Percentiles rank a stretch among this genome's conserved stretches.
Evolutionary conservation across 2,888 invertebrate genomes (phyloP).

Genomic region (Diaprepes abbreviatus): DNA sequence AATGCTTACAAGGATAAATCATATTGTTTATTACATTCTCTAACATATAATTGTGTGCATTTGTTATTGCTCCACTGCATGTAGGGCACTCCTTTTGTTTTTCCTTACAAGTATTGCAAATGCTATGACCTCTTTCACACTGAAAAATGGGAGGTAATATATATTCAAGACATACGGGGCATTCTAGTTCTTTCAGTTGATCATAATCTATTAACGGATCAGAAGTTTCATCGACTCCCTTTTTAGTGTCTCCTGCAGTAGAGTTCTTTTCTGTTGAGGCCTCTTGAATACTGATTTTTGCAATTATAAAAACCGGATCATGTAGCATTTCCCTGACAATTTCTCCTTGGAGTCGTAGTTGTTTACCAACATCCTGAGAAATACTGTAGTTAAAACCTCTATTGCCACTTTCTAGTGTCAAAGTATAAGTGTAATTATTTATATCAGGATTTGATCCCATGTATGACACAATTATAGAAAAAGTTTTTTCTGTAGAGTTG

Average conservation of each 20-base stretch:
- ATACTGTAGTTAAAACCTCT: slow-evolving; percentile 38
- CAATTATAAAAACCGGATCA: slow-evolving; percentile 54
- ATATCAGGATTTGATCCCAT: slow-evolving; percentile 49
- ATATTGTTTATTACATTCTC: slow-evolving; percentile 57
- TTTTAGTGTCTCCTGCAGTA: background rate
- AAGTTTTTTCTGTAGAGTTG: slow-evolving; percentile 51
- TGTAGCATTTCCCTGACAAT: slow-evolving; percentile 48
- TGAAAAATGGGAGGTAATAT: slow-evolving; percentile 63
- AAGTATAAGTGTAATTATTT: slow-evolving; percentile 45
- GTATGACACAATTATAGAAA: slow-evolving; percentile 56
- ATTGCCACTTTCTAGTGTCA: slow-evolving; percentile 51
- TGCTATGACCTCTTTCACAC: slow-evolving; percentile 61
- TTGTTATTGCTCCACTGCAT: slow-evolving; percentile 55
- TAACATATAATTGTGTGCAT: slow-evolving; percentile 60
- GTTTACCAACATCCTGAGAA: slow-evolving; percentile 42
- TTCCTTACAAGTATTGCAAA: slow-evolving; percentile 55
- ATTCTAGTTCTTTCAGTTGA: slow-evolving; percentile 56
- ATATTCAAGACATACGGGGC: slow-evolving; percentile 61
- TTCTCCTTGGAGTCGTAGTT: slow-evolving; percentile 51
- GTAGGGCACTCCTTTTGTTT: slow-evolving; percentile 55
- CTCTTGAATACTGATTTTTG: slow-evolving; percentile 49
- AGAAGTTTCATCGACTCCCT: background rate
- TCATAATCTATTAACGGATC: slow-evolving; percentile 19
- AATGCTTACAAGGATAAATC: slow-evolving; percentile 60
- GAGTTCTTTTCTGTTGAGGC: slow-evolving; percentile 12